phyloP scores from a whole-genome alignment of 2,797 vertebrate species.

The Glyptemys insculpta region DNA sequence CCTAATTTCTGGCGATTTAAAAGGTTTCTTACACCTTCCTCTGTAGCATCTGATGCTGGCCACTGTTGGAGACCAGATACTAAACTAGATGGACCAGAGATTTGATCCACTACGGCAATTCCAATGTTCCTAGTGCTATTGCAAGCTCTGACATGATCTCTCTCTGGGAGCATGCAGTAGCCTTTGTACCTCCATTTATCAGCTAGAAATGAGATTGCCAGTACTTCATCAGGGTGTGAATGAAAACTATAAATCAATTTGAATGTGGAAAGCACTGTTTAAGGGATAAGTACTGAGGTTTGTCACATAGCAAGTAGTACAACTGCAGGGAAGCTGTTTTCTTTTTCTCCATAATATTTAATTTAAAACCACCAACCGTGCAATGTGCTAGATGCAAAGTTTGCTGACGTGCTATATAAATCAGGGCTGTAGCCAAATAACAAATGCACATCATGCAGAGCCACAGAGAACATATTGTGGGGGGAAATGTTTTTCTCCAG shows the following conservation, averaged over 20 bases:
- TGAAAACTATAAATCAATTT: background rate
- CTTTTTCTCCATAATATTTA: accelerated
- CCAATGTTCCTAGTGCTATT: background rate
- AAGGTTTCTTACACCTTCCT: background rate
- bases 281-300: background rate
- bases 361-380: background rate
- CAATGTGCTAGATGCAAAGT: accelerated
- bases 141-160: accelerated
- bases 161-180: accelerated
- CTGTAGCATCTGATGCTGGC: background rate
- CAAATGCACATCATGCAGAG: accelerated
- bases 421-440: background rate
- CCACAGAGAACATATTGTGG: background rate
- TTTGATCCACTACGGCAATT: accelerated
- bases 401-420: background rate
- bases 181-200: accelerated
- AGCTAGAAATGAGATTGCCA: accelerated
- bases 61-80: accelerated
- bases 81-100: background rate
- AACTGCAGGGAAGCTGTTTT: background rate
- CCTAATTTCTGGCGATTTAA: accelerated
- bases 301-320: accelerated
- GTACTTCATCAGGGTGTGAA: accelerated
- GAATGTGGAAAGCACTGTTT: background rate
- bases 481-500: background rate